Percentiles rank a stretch among this genome's conserved stretches.
Conservation (phyloP, 2,113 vertebrate species). For the Takifugu flavidus region DNA sequence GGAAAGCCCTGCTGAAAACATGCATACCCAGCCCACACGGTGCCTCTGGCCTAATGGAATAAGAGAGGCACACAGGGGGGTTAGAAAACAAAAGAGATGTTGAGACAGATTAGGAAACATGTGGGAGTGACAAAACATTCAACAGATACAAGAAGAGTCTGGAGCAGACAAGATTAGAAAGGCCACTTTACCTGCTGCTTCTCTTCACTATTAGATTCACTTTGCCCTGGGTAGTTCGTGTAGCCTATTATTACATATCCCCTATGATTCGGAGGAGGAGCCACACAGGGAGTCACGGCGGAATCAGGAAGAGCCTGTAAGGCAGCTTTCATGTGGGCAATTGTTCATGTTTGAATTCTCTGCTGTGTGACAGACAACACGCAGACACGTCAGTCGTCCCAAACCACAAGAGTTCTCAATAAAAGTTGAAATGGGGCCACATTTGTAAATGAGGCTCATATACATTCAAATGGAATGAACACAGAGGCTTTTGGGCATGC, state of each 20-base stretch:
- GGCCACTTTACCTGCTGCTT: constrained; percentile 35
- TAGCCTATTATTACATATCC: neutral
- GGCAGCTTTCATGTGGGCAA: constrained; percentile 34
- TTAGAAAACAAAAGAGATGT: constrained; percentile 22
- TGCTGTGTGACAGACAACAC: constrained; percentile 1
- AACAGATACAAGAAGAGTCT: neutral
- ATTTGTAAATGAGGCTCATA: neutral
- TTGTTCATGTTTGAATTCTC: neutral
- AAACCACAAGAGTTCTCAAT: neutral
- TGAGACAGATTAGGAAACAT: constrained; percentile 15
- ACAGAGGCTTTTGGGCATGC: constrained; percentile 7
- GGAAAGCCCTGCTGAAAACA: constrained; percentile 36
- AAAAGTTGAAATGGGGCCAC: neutral
- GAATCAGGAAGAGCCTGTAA: constrained; percentile 59
- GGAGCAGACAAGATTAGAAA: constrained; percentile 2
- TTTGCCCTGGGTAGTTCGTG: constrained; percentile 1
- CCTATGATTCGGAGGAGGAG: constrained; percentile 1
- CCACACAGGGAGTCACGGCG: neutral
- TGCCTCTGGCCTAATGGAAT: constrained; percentile 10
- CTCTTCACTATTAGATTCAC: constrained; percentile 9
- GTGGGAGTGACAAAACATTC: constrained; percentile 36
- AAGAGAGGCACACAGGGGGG: constrained; percentile 15
- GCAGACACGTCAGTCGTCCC: neutral
- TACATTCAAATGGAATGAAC: neutral
- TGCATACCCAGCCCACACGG: constrained; percentile 24